A percentile compares a stretch with the other conserved stretches of the same genome.
phyloP scores from a whole-genome alignment of 2,113 vertebrate genomes.

The Sprattus sprattus region DNA sequence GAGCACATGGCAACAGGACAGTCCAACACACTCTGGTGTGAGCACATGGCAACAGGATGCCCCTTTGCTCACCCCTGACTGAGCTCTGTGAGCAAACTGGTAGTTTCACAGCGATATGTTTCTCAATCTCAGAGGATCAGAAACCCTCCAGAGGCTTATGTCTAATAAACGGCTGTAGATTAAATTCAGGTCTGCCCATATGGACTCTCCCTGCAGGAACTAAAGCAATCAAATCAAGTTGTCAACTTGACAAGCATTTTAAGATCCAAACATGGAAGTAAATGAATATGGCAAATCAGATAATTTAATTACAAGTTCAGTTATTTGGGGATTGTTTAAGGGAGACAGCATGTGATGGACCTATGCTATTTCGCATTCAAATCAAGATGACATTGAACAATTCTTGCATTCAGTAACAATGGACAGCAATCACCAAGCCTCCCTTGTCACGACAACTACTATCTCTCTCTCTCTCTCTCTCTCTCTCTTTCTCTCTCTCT shows the following conservation, averaged over 20 bases:
- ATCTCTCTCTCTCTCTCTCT: background rate
- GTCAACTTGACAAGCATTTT: background rate
- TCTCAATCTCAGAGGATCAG: conserved; percentile 1
- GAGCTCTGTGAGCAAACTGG: background rate
- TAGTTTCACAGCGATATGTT: background rate
- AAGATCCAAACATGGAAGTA: background rate
- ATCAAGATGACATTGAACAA: background rate
- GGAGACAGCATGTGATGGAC: background rate
- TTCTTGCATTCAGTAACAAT: background rate
- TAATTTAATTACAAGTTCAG: background rate
- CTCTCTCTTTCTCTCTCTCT: background rate
- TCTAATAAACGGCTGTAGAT: background rate
- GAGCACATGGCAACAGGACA: background rate
- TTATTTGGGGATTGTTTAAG: background rate
- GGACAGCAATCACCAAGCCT: background rate
- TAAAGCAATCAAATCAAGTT: conserved; percentile 14
- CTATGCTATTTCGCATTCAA: background rate
- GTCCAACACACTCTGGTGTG: background rate
- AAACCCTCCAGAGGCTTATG: background rate
- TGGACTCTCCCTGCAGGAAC: background rate
- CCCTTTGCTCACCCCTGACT: background rate
- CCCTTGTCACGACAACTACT: background rate
- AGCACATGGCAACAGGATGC: background rate
- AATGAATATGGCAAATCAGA: background rate
- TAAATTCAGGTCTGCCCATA: background rate